Conservation (phyloP, 2,888 invertebrate genomes). For the Polydrusus pterygomalis region DNA sequence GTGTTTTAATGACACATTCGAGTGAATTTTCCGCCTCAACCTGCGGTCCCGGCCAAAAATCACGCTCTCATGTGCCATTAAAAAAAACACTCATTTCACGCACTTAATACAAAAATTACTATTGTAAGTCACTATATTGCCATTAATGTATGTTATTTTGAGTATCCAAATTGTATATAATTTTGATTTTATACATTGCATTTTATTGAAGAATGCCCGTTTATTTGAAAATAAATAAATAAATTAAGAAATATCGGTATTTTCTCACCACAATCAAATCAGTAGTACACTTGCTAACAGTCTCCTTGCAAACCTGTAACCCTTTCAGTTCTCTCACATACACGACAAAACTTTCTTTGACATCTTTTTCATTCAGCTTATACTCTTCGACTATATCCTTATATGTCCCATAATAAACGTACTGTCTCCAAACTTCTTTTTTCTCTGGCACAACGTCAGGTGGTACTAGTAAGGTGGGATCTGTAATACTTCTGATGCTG, state of each 20-base stretch:
- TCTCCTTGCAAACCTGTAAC: constrained; percentile 50
- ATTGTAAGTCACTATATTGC: no score
- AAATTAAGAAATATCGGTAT: not conserved
- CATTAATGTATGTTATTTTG: no score
- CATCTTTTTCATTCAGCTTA: constrained; percentile 56
- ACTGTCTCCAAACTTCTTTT: constrained; percentile 57
- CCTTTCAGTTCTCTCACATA: constrained; percentile 55
- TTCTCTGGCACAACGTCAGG: constrained; percentile 58
- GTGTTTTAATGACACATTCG: no score
- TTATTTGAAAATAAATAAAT: no score
- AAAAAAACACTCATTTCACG: no score
- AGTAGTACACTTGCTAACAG: constrained; percentile 53
- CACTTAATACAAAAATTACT: no score
- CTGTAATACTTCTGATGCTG: constrained; percentile 24
- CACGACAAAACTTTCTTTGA: constrained; percentile 44
- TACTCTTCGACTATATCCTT: constrained; percentile 55
- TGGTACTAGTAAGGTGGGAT: constrained; percentile 42
- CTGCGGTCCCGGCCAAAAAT: no score
- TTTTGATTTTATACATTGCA: no score
- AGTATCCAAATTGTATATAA: no score
- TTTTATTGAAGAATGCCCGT: no score
- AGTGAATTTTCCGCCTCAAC: no score
- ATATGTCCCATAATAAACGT: constrained; percentile 43
- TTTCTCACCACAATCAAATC: constrained; percentile 57
- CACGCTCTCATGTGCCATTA: no score